A percentile compares a stretch with the other conserved stretches of the same genome.
Evolutionary conservation across 2,113 vertebrate species (phyloP).

Genomic region (Cryptomyrus ogoouensis): DNA sequence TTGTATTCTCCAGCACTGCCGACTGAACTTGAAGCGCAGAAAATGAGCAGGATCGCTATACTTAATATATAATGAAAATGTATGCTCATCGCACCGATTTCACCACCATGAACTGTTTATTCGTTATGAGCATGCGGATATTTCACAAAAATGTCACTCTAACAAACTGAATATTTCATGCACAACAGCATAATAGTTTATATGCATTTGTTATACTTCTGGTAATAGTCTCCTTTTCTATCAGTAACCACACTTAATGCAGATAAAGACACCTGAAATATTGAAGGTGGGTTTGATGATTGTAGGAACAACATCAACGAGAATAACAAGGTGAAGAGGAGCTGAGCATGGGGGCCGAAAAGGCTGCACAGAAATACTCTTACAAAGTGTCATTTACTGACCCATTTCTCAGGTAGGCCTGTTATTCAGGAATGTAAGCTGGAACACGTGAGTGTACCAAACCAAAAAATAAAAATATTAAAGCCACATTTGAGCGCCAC

Average conservation of each 20-base stretch:
- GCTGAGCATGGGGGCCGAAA: neutral
- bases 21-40: neutral
- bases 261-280: neutral
- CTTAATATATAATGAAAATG: neutral
- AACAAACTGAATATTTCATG: neutral
- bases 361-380: neutral
- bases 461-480: neutral
- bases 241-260: neutral
- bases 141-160: neutral
- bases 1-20: neutral
- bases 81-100: constrained; percentile 3
- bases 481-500: constrained; percentile 6
- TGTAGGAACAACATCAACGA: neutral
- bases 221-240: neutral
- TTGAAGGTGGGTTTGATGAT: neutral
- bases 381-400: neutral
- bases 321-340: neutral
- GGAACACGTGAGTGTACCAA: neutral
- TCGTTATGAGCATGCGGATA: neutral
- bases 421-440: neutral
- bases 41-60: neutral
- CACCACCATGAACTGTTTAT: neutral
- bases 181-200: neutral
- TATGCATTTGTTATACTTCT: neutral
- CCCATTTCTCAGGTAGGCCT: neutral